Conservation (phyloP, 2,113 vertebrate species). For the Chaetura pelagica region DNA sequence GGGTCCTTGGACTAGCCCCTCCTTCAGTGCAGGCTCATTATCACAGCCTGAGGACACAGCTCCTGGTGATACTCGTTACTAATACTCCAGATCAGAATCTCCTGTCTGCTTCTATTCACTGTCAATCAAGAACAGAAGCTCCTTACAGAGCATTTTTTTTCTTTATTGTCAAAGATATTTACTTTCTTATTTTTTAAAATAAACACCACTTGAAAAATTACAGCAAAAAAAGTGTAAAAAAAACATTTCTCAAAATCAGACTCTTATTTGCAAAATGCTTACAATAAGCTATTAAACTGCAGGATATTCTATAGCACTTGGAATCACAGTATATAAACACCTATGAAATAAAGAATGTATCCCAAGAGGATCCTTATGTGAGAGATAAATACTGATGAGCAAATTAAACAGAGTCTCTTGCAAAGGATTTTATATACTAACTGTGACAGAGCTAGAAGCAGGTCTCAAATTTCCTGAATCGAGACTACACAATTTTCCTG, state of each 20-base stretch:
- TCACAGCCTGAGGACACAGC: background rate
- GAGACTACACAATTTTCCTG: background rate
- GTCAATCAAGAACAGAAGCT: background rate
- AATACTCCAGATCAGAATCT: background rate
- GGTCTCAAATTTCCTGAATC: background rate
- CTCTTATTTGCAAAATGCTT: constrained; percentile 10
- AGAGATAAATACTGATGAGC: background rate
- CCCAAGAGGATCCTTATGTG: background rate
- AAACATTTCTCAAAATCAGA: background rate
- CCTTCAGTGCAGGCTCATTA: background rate
- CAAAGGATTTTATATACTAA: background rate
- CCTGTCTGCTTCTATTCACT: background rate
- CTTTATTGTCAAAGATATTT: background rate
- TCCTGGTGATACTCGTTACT: background rate
- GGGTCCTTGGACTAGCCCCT: background rate
- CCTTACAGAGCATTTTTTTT: background rate
- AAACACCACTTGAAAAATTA: constrained; percentile 1
- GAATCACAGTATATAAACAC: background rate
- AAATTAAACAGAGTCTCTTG: background rate
- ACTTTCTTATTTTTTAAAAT: background rate
- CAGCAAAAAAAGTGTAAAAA: background rate
- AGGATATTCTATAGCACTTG: background rate
- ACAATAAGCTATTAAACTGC: background rate
- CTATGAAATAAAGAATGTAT: background rate
- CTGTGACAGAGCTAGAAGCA: background rate